Evolutionary conservation across 2,113 vertebrate species (phyloP).

Genomic region (Neotoma lepida): DNA sequence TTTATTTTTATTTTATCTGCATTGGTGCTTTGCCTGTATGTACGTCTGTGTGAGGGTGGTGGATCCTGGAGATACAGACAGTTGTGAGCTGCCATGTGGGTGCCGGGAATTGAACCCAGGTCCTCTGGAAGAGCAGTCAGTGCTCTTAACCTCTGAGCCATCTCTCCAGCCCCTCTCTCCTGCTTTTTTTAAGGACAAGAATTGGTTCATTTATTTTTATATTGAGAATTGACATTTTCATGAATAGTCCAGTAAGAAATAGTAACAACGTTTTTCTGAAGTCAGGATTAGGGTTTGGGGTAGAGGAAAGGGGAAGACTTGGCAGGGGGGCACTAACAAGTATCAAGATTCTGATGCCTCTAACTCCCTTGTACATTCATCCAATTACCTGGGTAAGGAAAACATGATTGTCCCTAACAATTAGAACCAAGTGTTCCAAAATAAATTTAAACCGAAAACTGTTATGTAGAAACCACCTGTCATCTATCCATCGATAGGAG

Average conservation of each 20-base stretch:
- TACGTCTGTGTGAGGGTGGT: not conserved
- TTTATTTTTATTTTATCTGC: not conserved
- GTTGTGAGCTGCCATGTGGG: not conserved
- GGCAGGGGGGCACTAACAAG: not conserved
- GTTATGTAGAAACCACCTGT: not conserved
- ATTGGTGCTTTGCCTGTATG: not conserved
- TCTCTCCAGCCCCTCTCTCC: not conserved
- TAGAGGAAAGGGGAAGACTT: not conserved
- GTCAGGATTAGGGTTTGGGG: not conserved
- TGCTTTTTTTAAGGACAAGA: not conserved
- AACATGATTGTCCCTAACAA: not conserved
- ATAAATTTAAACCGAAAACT: not conserved
- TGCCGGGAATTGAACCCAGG: not conserved
- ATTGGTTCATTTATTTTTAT: not conserved
- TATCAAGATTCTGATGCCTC: not conserved
- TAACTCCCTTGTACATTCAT: not conserved
- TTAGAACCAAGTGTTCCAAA: not conserved
- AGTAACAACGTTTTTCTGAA: not conserved
- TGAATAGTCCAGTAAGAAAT: not conserved
- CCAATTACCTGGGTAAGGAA: not conserved
- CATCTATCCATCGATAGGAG: not conserved
- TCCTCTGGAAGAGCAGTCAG: not conserved
- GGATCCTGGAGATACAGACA: not conserved
- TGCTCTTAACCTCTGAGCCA: not conserved
- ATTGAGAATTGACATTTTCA: not conserved